A percentile compares a stretch with the other conserved stretches of the same genome.
These are phyloP conservation scores for Eucidaris tribuloides DNA, from an alignment of 35 echinoderm and acorn worm genomes.

Conservation along the genomic window DNA sequence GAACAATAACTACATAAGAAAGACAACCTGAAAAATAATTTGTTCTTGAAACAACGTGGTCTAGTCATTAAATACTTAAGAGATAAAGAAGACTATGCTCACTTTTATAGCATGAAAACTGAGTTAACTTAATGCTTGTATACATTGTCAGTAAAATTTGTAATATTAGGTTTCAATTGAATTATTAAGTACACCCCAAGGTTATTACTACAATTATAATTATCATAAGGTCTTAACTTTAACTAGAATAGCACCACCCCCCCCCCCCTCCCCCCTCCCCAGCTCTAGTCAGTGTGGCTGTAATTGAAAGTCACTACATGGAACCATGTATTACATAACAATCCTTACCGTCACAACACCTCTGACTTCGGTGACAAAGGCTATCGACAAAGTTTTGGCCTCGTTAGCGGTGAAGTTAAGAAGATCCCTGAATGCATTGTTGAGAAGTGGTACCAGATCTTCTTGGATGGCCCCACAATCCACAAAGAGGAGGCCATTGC, in stretches of 20 bases:
- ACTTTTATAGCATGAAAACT: no score
- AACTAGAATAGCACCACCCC: not conserved
- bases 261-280: not conserved
- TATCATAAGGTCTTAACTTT: no score
- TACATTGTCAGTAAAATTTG: no score
- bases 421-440: slow-evolving; percentile 76
- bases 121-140: no score
- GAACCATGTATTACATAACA: not conserved
- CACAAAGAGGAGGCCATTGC: slow-evolving; percentile 74
- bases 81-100: no score
- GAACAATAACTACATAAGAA: no score
- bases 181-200: no score
- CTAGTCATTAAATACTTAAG: no score
- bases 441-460: slow-evolving; percentile 68
- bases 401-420: slow-evolving; percentile 88
- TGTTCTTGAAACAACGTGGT: no score
- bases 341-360: slow-evolving; percentile 75
- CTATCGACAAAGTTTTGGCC: slow-evolving; percentile 69
- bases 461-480: slow-evolving; percentile 91
- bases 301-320: not conserved
- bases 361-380: slow-evolving; percentile 85
- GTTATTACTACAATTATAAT: no score
- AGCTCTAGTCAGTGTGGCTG: not conserved
- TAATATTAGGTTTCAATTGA: no score
- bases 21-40: no score